phyloP scores from a whole-genome alignment of 2,797 vertebrate species.

The Spondyliosoma cantharus region DNA sequence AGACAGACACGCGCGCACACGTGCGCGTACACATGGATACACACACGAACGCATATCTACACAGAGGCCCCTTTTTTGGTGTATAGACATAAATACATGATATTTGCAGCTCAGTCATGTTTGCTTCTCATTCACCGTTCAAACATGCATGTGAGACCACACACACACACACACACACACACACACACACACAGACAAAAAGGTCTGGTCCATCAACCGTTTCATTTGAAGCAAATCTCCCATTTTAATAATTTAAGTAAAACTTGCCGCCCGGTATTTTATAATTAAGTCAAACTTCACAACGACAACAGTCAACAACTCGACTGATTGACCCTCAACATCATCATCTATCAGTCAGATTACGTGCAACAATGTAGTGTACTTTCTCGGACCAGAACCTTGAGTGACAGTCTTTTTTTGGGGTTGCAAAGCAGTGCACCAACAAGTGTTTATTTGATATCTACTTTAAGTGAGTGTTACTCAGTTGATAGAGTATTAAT shows the following conservation, averaged over 20 bases:
- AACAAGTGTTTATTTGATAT: conserved; percentile 21
- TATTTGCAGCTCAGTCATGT: conserved; percentile 54
- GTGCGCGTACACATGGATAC: conserved; percentile 9
- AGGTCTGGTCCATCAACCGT: conserved; percentile 26
- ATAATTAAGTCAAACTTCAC: conserved; percentile 19
- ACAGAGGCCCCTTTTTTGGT: conserved; percentile 22
- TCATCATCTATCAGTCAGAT: conserved; percentile 5
- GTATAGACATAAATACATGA: conserved; percentile 52
- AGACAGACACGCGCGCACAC: conserved; percentile 22
- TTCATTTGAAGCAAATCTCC: conserved; percentile 42
- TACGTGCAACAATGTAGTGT: not conserved
- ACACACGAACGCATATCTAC: conserved; percentile 9
- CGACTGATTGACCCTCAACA: not conserved
- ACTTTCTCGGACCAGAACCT: conserved; percentile 12
- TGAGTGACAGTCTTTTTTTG: conserved; percentile 25
- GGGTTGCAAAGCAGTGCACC: conserved; percentile 27
- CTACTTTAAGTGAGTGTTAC: conserved; percentile 30
- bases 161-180: conserved; percentile 44
- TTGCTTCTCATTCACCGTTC: conserved; percentile 59
- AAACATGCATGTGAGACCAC: conserved; percentile 70
- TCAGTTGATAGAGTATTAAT: conserved; percentile 23
- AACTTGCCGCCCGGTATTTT: conserved; percentile 40
- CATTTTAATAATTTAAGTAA: conserved; percentile 36
- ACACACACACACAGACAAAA: conserved; percentile 48
- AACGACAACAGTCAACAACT: conserved; percentile 2